Evolutionary conservation across 1,140 invertebrate species (phyloP).

Genomic region (Microplitis demolitor): DNA sequence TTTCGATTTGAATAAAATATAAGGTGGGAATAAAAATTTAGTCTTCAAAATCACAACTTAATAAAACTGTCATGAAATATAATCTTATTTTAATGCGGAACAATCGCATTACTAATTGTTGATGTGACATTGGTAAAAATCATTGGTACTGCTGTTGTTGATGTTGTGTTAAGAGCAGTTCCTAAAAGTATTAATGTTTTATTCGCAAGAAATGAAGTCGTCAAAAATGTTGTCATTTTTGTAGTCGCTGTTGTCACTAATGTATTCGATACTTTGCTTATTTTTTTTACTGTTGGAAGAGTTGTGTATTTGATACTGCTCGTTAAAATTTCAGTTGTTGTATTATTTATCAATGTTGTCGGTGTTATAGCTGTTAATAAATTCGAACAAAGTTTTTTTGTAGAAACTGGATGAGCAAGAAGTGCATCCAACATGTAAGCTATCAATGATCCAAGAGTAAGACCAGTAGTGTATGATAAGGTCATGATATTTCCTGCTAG

Average conservation of each 20-base stretch:
- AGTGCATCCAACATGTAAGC: slow-evolving; percentile 81
- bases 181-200: slow-evolving; percentile 23
- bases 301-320: slow-evolving; percentile 37
- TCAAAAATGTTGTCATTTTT: slow-evolving; percentile 32
- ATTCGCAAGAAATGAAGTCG: slow-evolving; percentile 39
- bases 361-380: slow-evolving; percentile 19
- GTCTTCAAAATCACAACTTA: too few relatives aligned
- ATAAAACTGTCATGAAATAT: too few relatives aligned
- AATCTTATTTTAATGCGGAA: slow-evolving; percentile 39
- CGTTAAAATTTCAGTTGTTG: slow-evolving; percentile 36
- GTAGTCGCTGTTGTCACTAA: slow-evolving; percentile 38
- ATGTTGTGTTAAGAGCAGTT: slow-evolving; percentile 14
- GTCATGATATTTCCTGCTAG: slow-evolving; percentile 91
- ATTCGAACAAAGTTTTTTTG: slow-evolving; percentile 44
- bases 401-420: slow-evolving; percentile 66
- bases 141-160: slow-evolving; percentile 45
- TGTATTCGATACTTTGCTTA: slow-evolving; percentile 35
- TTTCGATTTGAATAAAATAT: too few relatives aligned
- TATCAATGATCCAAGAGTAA: slow-evolving; percentile 80
- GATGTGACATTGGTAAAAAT: slow-evolving; percentile 46
- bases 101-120: slow-evolving; percentile 44
- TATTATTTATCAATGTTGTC: slow-evolving; percentile 21
- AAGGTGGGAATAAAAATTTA: too few relatives aligned
- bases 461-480: slow-evolving; percentile 82
- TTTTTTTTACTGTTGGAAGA: slow-evolving; percentile 36